phyloP scores from a whole-genome alignment of 2,888 invertebrate genomes.

The Caenorhabditis japonica region DNA sequence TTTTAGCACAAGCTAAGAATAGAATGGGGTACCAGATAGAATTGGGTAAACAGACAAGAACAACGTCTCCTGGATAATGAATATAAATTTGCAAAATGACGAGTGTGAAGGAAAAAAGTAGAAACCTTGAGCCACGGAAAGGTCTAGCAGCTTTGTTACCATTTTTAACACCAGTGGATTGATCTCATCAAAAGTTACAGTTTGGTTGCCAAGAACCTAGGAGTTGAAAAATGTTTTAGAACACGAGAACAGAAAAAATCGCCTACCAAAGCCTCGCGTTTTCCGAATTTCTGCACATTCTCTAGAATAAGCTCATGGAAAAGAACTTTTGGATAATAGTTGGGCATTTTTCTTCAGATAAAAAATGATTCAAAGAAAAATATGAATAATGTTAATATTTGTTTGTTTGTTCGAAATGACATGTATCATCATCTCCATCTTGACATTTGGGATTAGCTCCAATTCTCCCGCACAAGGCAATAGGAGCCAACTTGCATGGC shows the following conservation, averaged over 20 bases:
- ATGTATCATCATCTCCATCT: slow-evolving; percentile 35
- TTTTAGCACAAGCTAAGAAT: slow-evolving; percentile 61
- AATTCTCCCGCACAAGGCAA: slow-evolving; percentile 5
- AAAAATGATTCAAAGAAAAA: slow-evolving; percentile 4
- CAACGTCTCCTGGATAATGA: slow-evolving; percentile 49
- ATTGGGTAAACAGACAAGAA: slow-evolving; percentile 66
- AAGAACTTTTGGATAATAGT: slow-evolving; percentile 32
- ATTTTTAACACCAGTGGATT: slow-evolving; percentile 10
- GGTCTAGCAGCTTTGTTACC: slow-evolving; percentile 3
- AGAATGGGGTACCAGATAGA: slow-evolving; percentile 64
- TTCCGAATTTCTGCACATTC: slow-evolving; percentile 17
- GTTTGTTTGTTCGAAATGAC: too few relatives aligned
- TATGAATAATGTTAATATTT: background rate
- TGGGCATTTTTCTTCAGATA: slow-evolving; percentile 11
- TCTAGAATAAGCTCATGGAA: slow-evolving; percentile 38
- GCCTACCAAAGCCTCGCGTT: slow-evolving; percentile 29
- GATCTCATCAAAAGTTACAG: slow-evolving; percentile 24
- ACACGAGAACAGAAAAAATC: slow-evolving; percentile 6
- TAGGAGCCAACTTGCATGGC: slow-evolving; percentile 13
- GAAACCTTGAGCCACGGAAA: slow-evolving; percentile 17
- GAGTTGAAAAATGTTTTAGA: background rate
- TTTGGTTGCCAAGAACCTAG: slow-evolving; percentile 28
- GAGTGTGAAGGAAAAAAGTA: background rate
- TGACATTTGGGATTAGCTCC: slow-evolving; percentile 41
- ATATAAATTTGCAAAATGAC: background rate